Evolutionary conservation across 1,140 invertebrate species (phyloP).

Genomic region (Megalopta genalis): DNA sequence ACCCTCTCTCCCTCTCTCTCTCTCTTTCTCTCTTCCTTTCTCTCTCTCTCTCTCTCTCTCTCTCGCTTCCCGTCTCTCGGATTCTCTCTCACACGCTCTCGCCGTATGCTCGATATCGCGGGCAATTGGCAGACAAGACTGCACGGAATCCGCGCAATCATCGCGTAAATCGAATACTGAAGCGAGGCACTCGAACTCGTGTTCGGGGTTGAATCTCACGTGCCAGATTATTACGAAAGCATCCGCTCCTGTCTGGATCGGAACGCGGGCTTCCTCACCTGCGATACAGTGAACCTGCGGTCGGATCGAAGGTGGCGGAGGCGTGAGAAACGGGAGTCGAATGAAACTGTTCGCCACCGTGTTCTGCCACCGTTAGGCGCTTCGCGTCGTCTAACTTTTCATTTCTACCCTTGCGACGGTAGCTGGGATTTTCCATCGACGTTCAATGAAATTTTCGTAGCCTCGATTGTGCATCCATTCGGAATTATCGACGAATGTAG

Average conservation of each 20-base stretch:
- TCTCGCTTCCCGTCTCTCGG: too few relatives aligned
- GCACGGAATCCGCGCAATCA: slow-evolving; percentile 47
- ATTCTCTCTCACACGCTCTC: background rate
- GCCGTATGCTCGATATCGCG: slow-evolving; percentile 32
- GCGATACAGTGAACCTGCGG: background rate
- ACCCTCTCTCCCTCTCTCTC: background rate
- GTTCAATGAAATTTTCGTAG: too few relatives aligned
- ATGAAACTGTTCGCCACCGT: background rate
- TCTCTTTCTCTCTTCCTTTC: background rate
- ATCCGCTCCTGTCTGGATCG: slow-evolving; percentile 4
- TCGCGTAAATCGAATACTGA: slow-evolving; percentile 48
- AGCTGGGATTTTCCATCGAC: too few relatives aligned
- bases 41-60: too few relatives aligned
- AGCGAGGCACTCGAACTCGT: slow-evolving; percentile 35
- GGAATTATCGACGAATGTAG: too few relatives aligned
- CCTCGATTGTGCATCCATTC: too few relatives aligned
- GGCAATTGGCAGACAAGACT: slow-evolving; percentile 44
- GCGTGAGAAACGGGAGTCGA: background rate
- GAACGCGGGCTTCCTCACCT: background rate
- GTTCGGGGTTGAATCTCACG: slow-evolving; percentile 41
- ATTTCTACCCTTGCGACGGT: too few relatives aligned
- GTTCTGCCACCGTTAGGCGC: too few relatives aligned
- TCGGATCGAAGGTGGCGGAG: slow-evolving; percentile 39
- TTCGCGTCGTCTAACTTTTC: too few relatives aligned
- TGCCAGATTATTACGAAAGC: slow-evolving; percentile 46